A percentile compares a stretch with the other conserved stretches of the same genome.
Conservation (phyloP, 2,888 invertebrate species). For the Branchellion lobata region DNA sequence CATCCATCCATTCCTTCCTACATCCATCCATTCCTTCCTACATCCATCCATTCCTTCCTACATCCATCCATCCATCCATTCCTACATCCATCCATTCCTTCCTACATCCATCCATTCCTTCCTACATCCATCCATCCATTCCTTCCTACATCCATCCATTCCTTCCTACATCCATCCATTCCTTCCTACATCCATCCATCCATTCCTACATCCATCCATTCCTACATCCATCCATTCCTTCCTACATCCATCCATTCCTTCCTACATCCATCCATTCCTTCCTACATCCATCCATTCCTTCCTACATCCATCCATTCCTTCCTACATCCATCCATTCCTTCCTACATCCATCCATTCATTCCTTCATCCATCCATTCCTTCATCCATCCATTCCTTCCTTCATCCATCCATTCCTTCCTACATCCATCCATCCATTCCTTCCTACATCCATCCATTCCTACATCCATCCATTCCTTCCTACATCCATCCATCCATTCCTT, state of each 20-base stretch:
- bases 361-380: not conserved
- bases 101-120: not conserved
- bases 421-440: not conserved
- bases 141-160: not conserved
- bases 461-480: not conserved
- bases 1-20: not conserved
- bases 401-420: not conserved
- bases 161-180: not conserved
- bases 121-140: not conserved
- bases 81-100: not conserved
- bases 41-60: not conserved
- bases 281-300: not conserved
- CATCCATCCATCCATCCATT: not conserved
- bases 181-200: not conserved
- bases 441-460: not conserved
- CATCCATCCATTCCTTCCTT: not conserved
- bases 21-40: not conserved
- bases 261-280: not conserved
- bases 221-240: not conserved
- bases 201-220: not conserved
- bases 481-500: not conserved
- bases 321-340: not conserved
- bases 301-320: not conserved
- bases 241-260: not conserved
- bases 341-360: not conserved